phyloP scores from a whole-genome alignment of 2,797 vertebrate genomes.

The Columba guinea region DNA sequence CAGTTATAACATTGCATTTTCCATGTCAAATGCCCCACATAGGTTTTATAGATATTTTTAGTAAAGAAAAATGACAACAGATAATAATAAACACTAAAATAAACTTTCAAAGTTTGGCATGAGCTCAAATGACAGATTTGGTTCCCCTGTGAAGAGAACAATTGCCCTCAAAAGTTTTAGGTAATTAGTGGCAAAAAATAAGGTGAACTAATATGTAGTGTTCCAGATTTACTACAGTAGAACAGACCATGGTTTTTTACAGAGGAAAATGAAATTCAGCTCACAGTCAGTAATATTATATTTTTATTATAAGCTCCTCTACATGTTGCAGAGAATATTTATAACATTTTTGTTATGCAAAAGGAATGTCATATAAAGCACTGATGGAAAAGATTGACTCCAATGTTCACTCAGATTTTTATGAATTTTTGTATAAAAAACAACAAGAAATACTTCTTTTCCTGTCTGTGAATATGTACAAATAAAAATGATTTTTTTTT shows the following conservation, averaged over 20 bases:
- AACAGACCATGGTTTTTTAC: not conserved
- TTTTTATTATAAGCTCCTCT: not conserved
- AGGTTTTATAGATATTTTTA: not conserved
- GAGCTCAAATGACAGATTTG: not conserved
- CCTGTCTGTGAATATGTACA: not conserved
- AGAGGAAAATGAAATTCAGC: not conserved
- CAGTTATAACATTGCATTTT: not conserved
- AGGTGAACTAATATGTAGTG: not conserved
- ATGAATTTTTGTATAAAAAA: not conserved
- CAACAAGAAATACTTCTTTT: not conserved
- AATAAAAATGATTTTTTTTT: not conserved
- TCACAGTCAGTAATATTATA: not conserved
- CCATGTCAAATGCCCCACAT: not conserved
- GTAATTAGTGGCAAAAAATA: not conserved
- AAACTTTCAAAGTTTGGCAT: not conserved
- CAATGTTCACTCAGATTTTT: not conserved
- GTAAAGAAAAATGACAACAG: not conserved
- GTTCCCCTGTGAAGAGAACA: not conserved
- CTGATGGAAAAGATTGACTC: not conserved
- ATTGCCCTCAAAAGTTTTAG: not conserved
- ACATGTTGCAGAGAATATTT: not conserved
- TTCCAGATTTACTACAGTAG: not conserved
- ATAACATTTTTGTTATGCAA: not conserved
- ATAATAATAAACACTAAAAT: not conserved
- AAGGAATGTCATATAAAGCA: not conserved